phyloP scores from a whole-genome alignment of 2,797 vertebrate genomes.

The Amazona ochrocephala region DNA sequence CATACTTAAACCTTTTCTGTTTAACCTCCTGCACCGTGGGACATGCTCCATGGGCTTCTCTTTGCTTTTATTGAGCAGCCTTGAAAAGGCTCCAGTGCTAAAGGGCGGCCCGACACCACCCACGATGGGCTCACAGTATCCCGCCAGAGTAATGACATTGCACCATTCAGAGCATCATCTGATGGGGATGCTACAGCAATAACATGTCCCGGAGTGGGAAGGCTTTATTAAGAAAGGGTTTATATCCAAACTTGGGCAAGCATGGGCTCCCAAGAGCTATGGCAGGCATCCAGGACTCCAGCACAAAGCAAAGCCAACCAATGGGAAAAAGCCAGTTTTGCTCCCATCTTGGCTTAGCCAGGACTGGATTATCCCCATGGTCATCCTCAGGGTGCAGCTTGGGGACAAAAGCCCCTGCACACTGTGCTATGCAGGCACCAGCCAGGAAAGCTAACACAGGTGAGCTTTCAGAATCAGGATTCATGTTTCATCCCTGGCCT shows the following conservation, averaged over 20 bases:
- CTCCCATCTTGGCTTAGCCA: not conserved
- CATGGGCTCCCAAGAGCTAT: not conserved
- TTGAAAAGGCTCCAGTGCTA: not conserved
- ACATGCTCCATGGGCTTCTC: not conserved
- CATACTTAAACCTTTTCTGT: slow-evolving; percentile 38
- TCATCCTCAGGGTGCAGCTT: not conserved
- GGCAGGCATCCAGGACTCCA: rapidly evolving
- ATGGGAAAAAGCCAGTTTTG: not conserved
- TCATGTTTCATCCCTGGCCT: not conserved
- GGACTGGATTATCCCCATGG: not conserved
- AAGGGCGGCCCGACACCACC: not conserved
- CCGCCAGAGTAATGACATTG: not conserved
- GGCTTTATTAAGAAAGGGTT: not conserved
- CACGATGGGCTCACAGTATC: not conserved
- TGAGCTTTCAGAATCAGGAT: not conserved
- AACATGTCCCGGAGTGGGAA: not conserved
- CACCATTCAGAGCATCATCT: not conserved
- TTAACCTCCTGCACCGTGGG: slow-evolving; percentile 30
- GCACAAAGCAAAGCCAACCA: rapidly evolving
- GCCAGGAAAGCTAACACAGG: not conserved
- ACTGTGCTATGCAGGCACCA: rapidly evolving
- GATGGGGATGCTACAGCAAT: not conserved
- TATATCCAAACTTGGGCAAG: not conserved
- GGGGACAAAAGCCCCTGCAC: not conserved
- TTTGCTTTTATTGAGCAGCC: not conserved